These are phyloP conservation scores for Myrmecobius fasciatus DNA, from an alignment of 2,113 vertebrate genomes.

Conservation along the genomic window DNA sequence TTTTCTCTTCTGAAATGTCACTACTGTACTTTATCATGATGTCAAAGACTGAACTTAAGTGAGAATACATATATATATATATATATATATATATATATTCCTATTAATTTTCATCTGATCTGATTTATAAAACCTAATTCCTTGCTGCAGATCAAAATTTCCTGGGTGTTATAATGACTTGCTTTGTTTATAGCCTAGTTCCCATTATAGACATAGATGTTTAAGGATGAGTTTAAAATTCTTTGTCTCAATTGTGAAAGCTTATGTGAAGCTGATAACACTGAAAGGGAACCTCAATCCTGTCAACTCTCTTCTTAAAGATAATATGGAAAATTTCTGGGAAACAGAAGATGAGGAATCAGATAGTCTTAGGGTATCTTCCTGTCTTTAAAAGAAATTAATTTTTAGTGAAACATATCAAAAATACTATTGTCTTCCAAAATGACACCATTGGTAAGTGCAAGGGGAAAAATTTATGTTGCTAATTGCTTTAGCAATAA, in stretches of 20 bases:
- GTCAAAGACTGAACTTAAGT: conserved; percentile 49
- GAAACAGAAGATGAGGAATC: conserved; percentile 59
- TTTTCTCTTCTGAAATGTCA: conserved; percentile 44
- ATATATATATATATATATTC: conserved; percentile 20
- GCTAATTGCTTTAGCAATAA: conserved; percentile 76
- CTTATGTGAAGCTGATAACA: not conserved
- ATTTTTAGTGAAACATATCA: conserved; percentile 70
- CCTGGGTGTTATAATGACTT: not conserved
- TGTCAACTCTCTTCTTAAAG: conserved; percentile 37
- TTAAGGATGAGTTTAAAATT: conserved; percentile 13
- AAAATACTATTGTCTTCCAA: conserved; percentile 70
- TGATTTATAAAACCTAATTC: conserved; percentile 50
- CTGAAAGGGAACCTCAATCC: not conserved
- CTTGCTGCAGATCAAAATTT: conserved; percentile 35
- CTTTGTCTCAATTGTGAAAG: not conserved
- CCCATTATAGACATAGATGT: not conserved
- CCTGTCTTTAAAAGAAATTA: conserved; percentile 72
- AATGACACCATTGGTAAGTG: conserved; percentile 43
- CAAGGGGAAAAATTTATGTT: conserved; percentile 30
- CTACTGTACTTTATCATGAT: conserved; percentile 61
- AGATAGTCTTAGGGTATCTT: conserved; percentile 41
- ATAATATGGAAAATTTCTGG: not conserved
- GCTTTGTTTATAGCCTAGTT: conserved; percentile 4
- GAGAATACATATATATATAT: conserved; percentile 6
- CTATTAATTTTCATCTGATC: conserved; percentile 67